phyloP scores from a whole-genome alignment of 2,797 vertebrate genomes.

The Enteromius radiatus region DNA sequence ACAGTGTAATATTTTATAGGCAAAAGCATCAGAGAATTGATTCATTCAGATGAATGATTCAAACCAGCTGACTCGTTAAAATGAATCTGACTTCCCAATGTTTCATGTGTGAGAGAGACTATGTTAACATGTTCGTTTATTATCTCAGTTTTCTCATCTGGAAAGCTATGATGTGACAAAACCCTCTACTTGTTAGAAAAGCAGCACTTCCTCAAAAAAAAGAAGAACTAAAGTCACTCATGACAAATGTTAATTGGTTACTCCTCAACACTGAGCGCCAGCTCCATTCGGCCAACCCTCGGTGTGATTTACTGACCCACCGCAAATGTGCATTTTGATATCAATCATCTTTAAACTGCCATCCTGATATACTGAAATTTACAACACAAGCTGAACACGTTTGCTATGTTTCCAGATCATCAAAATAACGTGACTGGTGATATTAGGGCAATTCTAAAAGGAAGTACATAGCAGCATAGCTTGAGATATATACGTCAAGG shows the following conservation, averaged over 20 bases:
- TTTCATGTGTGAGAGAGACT: neutral
- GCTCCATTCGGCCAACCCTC: neutral
- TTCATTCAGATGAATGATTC: neutral
- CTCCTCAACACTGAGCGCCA: neutral
- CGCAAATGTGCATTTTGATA: neutral
- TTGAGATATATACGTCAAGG: slow-evolving; percentile 20
- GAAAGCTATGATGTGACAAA: neutral
- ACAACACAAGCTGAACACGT: neutral
- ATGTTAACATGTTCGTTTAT: neutral
- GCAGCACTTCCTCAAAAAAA: neutral
- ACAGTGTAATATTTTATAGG: neutral
- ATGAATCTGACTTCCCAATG: neutral
- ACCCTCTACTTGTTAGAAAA: neutral
- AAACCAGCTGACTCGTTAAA: neutral
- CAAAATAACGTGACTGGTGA: neutral
- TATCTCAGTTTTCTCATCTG: neutral
- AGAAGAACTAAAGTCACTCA: neutral
- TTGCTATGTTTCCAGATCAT: no score
- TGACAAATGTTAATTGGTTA: neutral
- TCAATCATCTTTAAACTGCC: neutral
- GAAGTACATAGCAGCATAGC: neutral
- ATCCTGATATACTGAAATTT: neutral
- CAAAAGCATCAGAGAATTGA: neutral
- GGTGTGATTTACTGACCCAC: slow-evolving; percentile 4
- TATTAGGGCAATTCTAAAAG: neutral